Percentiles rank a stretch among this genome's conserved stretches.
phyloP scores from a whole-genome alignment of 2,113 vertebrate genomes.

The Pterocles gutturalis region DNA sequence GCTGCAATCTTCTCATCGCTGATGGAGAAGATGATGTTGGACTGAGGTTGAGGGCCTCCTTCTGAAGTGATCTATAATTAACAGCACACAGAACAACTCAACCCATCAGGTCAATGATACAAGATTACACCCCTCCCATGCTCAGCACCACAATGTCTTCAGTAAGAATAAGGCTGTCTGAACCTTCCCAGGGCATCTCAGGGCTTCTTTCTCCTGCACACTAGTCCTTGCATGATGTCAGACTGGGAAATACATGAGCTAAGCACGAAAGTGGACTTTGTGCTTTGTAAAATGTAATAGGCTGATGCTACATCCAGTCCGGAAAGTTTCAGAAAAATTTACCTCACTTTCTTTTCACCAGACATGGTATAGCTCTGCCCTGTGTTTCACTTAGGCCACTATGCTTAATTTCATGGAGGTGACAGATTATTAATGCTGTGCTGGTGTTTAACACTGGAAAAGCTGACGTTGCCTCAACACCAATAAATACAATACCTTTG shows the following conservation, averaged over 20 bases:
- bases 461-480: not conserved
- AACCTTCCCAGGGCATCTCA: not conserved
- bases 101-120: not conserved
- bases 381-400: not conserved
- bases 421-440: not conserved
- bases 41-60: conserved; percentile 95
- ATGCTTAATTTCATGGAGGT: not conserved
- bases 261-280: not conserved
- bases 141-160: not conserved
- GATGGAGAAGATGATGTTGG: conserved; percentile 92
- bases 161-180: not conserved
- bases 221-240: not conserved
- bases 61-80: conserved; percentile 89
- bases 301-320: not conserved
- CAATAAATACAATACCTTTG: not conserved
- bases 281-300: fast-evolving
- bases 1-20: conserved; percentile 79
- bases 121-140: not conserved
- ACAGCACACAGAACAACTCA: not conserved
- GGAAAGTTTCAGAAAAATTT: not conserved
- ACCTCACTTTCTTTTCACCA: not conserved
- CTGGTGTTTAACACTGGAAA: not conserved
- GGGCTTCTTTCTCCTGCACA: not conserved
- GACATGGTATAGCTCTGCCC: not conserved
- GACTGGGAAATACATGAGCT: not conserved